Evolutionary conservation across 2,797 vertebrate species (phyloP).

Genomic region (Gila robusta): DNA sequence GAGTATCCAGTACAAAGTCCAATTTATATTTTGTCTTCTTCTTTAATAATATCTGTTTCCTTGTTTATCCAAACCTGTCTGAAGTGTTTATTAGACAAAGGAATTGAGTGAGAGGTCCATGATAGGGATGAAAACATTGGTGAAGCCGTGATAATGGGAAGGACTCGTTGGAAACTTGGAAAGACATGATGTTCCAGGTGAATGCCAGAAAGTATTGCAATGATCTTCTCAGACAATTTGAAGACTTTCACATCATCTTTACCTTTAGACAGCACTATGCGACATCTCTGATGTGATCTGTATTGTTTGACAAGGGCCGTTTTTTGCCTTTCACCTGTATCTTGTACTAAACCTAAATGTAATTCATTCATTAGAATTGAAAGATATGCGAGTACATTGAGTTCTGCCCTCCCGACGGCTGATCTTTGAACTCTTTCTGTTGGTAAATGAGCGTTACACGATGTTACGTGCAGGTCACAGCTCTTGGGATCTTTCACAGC

Average conservation of each 20-base stretch:
- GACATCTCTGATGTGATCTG: background rate
- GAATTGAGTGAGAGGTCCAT: background rate
- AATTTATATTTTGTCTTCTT: too few relatives aligned
- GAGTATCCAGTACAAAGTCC: too few relatives aligned
- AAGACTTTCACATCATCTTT: background rate
- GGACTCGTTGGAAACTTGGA: too few relatives aligned
- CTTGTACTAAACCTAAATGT: constrained; percentile 1
- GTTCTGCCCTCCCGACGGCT: constrained; percentile 41
- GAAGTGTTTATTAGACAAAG: background rate
- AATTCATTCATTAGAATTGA: constrained; percentile 36
- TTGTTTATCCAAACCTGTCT: too few relatives aligned
- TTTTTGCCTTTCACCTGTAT: background rate
- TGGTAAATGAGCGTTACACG: constrained; percentile 60
- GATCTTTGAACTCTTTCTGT: constrained; percentile 58
- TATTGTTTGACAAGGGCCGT: background rate
- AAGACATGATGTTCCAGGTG: too few relatives aligned
- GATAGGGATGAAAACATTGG: background rate
- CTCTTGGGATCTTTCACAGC: constrained; percentile 69
- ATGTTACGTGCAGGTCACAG: constrained; percentile 62
- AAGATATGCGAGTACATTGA: constrained; percentile 33
- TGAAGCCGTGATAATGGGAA: too few relatives aligned
- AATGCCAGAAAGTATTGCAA: background rate
- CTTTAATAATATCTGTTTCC: too few relatives aligned
- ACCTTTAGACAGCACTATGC: background rate
- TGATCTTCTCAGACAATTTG: background rate